These are phyloP conservation scores for Microtus richardsoni DNA, from an alignment of 2,113 vertebrate genomes.

Conservation along the genomic window DNA sequence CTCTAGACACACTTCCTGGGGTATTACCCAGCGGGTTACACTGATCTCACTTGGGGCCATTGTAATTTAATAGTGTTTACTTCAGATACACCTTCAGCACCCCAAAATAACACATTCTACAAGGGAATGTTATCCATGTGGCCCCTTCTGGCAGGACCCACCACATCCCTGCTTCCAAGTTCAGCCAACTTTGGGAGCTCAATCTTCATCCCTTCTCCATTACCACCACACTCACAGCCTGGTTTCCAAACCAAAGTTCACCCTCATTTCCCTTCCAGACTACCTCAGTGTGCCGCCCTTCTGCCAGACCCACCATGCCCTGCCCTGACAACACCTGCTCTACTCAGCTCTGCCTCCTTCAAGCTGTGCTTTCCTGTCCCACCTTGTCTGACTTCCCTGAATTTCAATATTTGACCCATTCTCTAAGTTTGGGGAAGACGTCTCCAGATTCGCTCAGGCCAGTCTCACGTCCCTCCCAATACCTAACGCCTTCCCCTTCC, in stretches of 20 bases:
- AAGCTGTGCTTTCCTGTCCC: neutral
- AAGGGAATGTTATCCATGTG: neutral
- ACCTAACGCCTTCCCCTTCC: accelerated
- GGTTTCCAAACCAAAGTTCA: neutral
- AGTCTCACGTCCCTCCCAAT: neutral
- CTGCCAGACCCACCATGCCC: neutral
- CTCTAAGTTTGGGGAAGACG: neutral
- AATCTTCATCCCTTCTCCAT: neutral
- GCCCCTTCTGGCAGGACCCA: neutral
- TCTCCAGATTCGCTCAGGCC: neutral
- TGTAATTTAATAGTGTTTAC: slow-evolving; percentile 40
- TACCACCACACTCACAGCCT: neutral
- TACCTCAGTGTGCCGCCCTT: neutral
- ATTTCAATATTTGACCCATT: slow-evolving; percentile 23
- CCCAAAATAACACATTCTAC: slow-evolving; percentile 11
- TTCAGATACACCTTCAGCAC: neutral
- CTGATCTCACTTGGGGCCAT: slow-evolving; percentile 20
- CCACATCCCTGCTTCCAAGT: neutral
- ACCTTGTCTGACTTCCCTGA: neutral
- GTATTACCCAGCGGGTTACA: neutral
- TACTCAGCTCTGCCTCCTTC: neutral
- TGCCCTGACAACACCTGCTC: neutral
- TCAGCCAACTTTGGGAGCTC: neutral
- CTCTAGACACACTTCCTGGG: slow-evolving; percentile 53
- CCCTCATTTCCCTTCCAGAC: neutral